Evolutionary conservation across 2,113 vertebrate genomes (phyloP), one percentile per base, ranked within the genome.

Genomic region (Uria lomvia): DNA sequence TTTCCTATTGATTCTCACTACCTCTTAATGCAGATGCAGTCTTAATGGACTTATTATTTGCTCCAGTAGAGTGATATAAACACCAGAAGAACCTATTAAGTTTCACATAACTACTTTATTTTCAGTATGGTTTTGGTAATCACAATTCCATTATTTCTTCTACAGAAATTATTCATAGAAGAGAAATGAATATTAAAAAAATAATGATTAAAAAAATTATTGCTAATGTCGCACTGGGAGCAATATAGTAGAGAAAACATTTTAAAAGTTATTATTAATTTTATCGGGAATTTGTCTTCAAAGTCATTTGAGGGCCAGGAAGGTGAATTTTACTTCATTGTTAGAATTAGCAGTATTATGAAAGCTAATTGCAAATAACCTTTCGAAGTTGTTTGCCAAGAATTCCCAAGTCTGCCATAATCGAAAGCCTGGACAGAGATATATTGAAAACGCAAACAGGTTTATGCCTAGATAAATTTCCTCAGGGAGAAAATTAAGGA

Each of bases 11-110:
- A 47, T 90, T 40, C 15, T 84, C 21, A 10, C 45, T 58, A 30
- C 45, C 22, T 70, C 36, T 68, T 21, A 60, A 70, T 71, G 27
- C 56, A 90, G 43, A 79, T 1, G 2, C 9, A 73, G 12, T 70
- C 36, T 17, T 95, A 93, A 96, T 12, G 50, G 88, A 91, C 58
- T 96, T 74, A 80, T 88, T 82, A 83, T 58, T 91, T 90, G 86
- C 96, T 97, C 90, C 76, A 92, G 49, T 2, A 22, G 56, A 94
- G 56, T 76, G 68, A 92, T 82, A 45, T 92, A 96, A 92, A 94
- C 43, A 92, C 78, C 66, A 91, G 77, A 81, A 91, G 38, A 90
- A 91, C 43, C 45, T 67, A 80, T 68, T 89, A 80, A 67, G 62
- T 92, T 96, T 79, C 30, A 1, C 40, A 21, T 71, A 92, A 67